These are phyloP conservation scores for Smittia aterrima DNA, from an alignment of 2,888 invertebrate species.

Conservation along the genomic window DNA sequence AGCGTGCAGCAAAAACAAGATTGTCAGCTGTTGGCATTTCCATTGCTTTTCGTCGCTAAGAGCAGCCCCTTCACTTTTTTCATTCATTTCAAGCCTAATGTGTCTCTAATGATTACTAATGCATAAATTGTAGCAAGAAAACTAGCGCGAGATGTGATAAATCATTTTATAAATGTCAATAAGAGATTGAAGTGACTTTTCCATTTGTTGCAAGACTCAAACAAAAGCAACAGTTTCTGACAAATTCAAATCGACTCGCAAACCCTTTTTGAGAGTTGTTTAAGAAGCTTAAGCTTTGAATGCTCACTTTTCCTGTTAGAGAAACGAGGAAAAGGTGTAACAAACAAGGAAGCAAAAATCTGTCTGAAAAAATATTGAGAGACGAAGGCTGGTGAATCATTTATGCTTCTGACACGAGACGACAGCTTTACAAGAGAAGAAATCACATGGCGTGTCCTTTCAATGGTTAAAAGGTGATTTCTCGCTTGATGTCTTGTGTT, in stretches of 20 bases:
- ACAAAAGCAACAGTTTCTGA: too few relatives aligned
- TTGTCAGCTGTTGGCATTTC: slow-evolving; percentile 41
- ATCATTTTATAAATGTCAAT: too few relatives aligned
- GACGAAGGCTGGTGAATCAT: slow-evolving; percentile 28
- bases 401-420: slow-evolving; percentile 34
- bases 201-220: too few relatives aligned
- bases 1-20: slow-evolving; percentile 15
- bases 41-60: slow-evolving; percentile 1
- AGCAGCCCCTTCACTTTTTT: slow-evolving; percentile 4
- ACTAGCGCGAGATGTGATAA: slow-evolving; percentile 2
- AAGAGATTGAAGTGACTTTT: slow-evolving; percentile 29
- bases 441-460: slow-evolving; percentile 1
- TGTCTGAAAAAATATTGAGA: neutral
- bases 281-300: neutral
- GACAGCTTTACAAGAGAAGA: slow-evolving; percentile 9
- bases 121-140: slow-evolving; percentile 27
- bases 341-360: slow-evolving; percentile 3
- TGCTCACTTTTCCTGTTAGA: neutral
- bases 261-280: neutral
- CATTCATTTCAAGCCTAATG: slow-evolving; percentile 27
- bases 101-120: slow-evolving; percentile 39
- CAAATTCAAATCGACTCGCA: too few relatives aligned
- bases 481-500: slow-evolving; percentile 18
- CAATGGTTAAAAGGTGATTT: slow-evolving; percentile 25
- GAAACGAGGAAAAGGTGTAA: slow-evolving; percentile 18